Conservation (phyloP, 92 coral and sea anemone genomes). For the Parazoanthus darwini region DNA sequence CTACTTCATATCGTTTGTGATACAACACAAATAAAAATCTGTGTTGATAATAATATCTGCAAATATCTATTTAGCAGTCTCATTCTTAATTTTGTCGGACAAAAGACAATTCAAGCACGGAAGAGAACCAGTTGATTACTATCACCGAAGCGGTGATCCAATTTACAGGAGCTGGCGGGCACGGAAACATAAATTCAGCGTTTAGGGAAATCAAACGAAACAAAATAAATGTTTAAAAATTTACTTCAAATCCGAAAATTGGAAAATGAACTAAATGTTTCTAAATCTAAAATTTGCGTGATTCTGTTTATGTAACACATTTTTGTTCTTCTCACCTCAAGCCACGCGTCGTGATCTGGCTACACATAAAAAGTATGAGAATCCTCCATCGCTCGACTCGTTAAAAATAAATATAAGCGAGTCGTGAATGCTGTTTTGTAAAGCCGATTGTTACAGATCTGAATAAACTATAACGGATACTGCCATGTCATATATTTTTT, state of each 20-base stretch:
- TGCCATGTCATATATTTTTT: background rate
- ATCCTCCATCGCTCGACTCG: background rate
- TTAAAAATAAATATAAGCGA: background rate
- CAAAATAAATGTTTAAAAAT: no score
- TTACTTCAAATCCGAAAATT: no score
- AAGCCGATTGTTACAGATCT: background rate
- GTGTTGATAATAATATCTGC: background rate
- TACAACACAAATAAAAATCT: no score
- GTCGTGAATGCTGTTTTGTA: background rate
- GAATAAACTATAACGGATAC: background rate
- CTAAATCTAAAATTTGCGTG: background rate
- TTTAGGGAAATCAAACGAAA: no score
- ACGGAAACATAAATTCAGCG: background rate
- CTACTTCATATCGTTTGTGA: no score
- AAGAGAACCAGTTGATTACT: no score
- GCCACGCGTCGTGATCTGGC: background rate
- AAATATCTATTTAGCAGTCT: background rate
- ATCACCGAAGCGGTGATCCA: background rate
- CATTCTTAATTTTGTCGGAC: background rate
- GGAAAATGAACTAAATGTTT: background rate
- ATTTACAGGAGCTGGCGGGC: background rate
- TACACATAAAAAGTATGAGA: background rate
- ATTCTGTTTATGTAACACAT: background rate
- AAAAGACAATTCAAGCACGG: background rate
- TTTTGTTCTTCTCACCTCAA: no score